phyloP scores from a whole-genome alignment of 2,113 vertebrate genomes.

The Pagrus major region DNA sequence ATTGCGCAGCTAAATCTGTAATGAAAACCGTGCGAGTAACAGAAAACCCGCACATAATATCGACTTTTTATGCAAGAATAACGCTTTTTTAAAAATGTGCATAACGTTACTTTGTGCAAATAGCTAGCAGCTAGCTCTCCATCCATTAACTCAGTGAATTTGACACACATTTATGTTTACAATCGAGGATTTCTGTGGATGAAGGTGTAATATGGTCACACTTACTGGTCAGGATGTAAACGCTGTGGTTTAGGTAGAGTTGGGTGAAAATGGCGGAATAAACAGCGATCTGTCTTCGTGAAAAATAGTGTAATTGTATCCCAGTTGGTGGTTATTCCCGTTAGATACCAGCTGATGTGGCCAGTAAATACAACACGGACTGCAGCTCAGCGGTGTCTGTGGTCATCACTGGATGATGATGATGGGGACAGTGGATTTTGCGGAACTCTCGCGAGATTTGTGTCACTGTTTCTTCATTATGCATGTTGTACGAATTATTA shows the following conservation, averaged over 20 bases:
- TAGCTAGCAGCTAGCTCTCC: neutral
- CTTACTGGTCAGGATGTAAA: slow-evolving; percentile 27
- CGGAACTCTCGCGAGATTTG: no score
- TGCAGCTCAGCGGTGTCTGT: slow-evolving; percentile 14
- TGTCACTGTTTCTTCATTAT: no score
- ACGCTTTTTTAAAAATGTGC: neutral
- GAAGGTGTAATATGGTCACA: neutral
- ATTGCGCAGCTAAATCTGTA: slow-evolving; percentile 38
- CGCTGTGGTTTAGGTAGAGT: neutral
- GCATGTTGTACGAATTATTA: no score
- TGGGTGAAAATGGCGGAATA: rapidly evolving
- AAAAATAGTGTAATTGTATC: neutral
- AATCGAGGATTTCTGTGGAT: neutral
- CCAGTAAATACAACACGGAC: neutral
- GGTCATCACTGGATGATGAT: no score
- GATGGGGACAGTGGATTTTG: no score
- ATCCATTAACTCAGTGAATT: neutral
- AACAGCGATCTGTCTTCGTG: neutral
- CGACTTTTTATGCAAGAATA: rapidly evolving
- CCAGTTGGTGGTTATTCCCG: neutral
- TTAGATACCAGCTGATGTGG: slow-evolving; percentile 14
- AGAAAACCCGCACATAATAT: neutral
- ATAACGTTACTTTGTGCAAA: rapidly evolving
- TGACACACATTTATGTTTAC: neutral
- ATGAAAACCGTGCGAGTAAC: neutral